phyloP scores from a whole-genome alignment of 2,113 vertebrate genomes.

The Piaya cayana region DNA sequence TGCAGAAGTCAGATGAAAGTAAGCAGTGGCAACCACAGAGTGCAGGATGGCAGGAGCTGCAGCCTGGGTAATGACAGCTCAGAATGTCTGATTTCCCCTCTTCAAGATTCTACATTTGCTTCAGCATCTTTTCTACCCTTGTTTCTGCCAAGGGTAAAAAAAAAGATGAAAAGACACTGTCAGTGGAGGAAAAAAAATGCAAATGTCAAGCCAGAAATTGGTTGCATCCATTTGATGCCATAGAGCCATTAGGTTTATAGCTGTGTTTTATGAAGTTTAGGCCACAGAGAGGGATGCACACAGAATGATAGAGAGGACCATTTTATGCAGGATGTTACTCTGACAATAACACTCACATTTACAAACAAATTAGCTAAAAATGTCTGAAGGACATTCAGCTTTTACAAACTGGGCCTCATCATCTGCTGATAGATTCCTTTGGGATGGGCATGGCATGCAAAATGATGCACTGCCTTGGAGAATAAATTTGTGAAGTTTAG shows the following conservation, averaged over 20 bases:
- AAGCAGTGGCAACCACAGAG: neutral
- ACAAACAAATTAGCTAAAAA: conserved; percentile 77
- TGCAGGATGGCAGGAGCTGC: neutral
- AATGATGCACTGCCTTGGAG: conserved; percentile 51
- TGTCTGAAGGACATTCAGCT: conserved; percentile 74
- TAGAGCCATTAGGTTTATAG: conserved; percentile 7
- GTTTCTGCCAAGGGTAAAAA: neutral
- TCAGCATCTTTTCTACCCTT: neutral
- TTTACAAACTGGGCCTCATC: conserved; percentile 75
- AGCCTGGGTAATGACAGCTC: neutral
- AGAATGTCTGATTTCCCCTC: neutral
- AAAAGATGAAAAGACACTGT: neutral
- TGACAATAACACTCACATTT: conserved; percentile 71
- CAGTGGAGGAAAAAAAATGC: neutral
- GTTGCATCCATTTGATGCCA: neutral
- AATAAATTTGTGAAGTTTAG: conserved; percentile 69
- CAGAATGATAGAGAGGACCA: conserved; percentile 41
- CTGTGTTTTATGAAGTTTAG: conserved; percentile 13
- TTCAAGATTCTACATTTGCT: neutral
- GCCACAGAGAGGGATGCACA: conserved; percentile 26
- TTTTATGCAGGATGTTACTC: conserved; percentile 43
- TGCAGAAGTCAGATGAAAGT: neutral
- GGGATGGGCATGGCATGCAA: conserved; percentile 40
- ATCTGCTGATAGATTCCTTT: conserved; percentile 75
- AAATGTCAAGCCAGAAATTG: neutral